Evolutionary conservation across 2,113 vertebrate genomes (phyloP), one percentile per base, ranked within the genome.

Genomic region (Chrysemys picta): DNA sequence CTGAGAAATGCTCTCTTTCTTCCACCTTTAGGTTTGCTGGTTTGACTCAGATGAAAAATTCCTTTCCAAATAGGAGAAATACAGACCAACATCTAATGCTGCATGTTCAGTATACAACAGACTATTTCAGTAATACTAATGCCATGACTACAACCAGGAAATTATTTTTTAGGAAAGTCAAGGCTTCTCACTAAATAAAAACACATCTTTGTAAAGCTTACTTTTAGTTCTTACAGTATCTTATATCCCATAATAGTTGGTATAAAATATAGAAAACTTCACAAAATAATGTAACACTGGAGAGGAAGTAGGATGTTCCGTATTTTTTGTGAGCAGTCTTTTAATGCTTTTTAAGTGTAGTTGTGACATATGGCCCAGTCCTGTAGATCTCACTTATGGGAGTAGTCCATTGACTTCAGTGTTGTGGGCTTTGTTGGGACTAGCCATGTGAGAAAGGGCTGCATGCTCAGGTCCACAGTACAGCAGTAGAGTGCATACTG

Each of bases 51-150:
- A 0, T 4, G 38, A 69, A 50, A 49, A 1, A 4, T 53, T 35
- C 8, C 0, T 1, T 3, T 25, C 59, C 80, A 78, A 27, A 65
- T 14, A 6, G 35, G 17, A 75, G 38, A 1, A 49, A 42, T 53
- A 76, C 35, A 25, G 3, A 10, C 16, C 4, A 12, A 4, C 35
- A 38, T 38, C 0, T 3, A 54, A 69, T 45, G 49, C 65, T 62
- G 49, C 65, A 24, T 21, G 65, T 17, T 57, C 31, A 89, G 52
- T n/a, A 38, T 24, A 11, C 31, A 79, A 80, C 85, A 72, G 31
- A 47, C 19, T 47, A 59, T 42, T 81, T 78, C 16, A 1, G 1
- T 52, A 8, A 42, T 85, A 62, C 17, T 1, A 12, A 83, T 79
- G 12, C 11, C 25, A 35, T 62, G 52, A 8, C 72, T 78, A 49